phyloP scores from a whole-genome alignment of 1,140 invertebrate species.

The Orchestia grillus region DNA sequence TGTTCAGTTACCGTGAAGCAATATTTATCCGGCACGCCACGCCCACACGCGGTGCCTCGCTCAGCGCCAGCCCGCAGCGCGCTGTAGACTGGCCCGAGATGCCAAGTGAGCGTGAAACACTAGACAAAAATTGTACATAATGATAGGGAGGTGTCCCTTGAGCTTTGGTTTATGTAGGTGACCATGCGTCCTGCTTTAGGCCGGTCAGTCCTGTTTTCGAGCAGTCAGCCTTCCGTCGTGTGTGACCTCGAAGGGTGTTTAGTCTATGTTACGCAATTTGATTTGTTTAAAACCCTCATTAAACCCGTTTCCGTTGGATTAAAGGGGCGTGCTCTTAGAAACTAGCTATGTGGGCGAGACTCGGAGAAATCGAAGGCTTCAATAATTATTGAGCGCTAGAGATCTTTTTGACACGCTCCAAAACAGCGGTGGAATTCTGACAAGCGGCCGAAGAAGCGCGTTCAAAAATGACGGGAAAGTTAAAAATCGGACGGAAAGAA shows the following conservation, averaged over 20 bases:
- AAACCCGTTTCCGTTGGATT: too few relatives aligned
- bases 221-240: too few relatives aligned
- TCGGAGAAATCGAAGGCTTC: neutral
- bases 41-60: neutral
- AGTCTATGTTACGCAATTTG: too few relatives aligned
- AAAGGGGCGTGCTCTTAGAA: too few relatives aligned
- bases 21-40: neutral
- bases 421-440: neutral
- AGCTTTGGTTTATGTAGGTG: neutral
- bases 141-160: neutral
- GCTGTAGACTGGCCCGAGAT: neutral
- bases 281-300: too few relatives aligned
- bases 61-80: too few relatives aligned
- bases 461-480: neutral
- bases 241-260: too few relatives aligned
- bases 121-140: neutral
- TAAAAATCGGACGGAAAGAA: neutral
- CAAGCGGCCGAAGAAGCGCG: neutral
- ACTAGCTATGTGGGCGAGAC: neutral
- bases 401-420: neutral
- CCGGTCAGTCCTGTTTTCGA: too few relatives aligned
- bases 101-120: neutral
- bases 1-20: neutral
- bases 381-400: neutral
- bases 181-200: neutral